Evolutionary conservation across 2,113 vertebrate genomes (phyloP), one percentile per base, ranked within the genome.

Genomic region (Vireo altiloquus): DNA sequence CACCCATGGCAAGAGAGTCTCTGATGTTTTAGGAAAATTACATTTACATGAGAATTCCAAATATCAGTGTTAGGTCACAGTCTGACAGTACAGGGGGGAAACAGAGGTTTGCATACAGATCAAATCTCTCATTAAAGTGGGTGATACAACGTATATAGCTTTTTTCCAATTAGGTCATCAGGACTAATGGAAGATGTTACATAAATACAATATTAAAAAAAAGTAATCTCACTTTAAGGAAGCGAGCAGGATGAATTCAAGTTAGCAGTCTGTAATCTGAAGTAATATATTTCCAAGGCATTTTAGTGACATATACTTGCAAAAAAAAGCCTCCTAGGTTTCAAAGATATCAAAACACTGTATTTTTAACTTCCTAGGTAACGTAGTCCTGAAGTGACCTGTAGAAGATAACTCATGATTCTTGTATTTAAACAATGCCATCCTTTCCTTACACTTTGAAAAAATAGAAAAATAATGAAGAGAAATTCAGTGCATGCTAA

Each of bases 281-380:
- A 66, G 30, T 8, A 33, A 56, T 56, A 9, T 25, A 17, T 11
- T 9, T 33, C 37, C 37, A 53, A 65, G 54, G 46, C 44, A 83
- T 71, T 76, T 76, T 46, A 82, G 27, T 33, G 89, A 56, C 5
- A 42, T 10, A 9, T 12, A 21, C 22, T 75, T 54, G 11, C 47
- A 88, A 60, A 94, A 61, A 61, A 47, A 53, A 4, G 0, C 9
- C 18, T 20, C 11, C 27, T 22, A 59, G 33, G 6, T 68, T 68
- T 52, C 50, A 82, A 66, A 92, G 60, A 16, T 24, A 28, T n/a
- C 15, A 64, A 56, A 94, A 79, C 5, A n/a, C 14, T 44, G 23
- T 63, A 28, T 54, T 68, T 95, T 60, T 66, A 65, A 86, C 88
- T 89, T 72, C 37, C 88, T 96, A 78, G 46, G 50, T 96, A 93